Base-by-base conservation (phyloP, 2,113 vertebrate species). In the Periophthalmodon schlosseri region DNA sequence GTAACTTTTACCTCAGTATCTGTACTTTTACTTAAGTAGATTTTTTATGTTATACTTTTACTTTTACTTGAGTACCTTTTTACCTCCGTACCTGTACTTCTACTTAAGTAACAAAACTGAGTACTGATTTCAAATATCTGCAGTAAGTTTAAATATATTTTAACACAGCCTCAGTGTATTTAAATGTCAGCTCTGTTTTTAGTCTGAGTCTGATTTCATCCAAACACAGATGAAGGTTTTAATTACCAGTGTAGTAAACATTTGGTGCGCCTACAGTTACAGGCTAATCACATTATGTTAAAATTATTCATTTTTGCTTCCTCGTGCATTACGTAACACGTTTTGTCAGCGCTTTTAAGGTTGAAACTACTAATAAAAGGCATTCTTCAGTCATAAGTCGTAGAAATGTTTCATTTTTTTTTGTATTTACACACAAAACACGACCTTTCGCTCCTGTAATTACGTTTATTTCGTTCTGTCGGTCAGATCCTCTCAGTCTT, bases 61-160 rank as follows among this genome's bases (percentile, higher is more conserved):
- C 28, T 28, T 28, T 28, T 28, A 28, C 28, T 28, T 28, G 28
- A 28, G 28, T 28, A 28, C 1, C 28, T 28, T 28, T 28, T 28
- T 28, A 28, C 28, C 28, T 28, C 28, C 1, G 28, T 28, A 28
- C 28, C 3, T 28, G 28, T 28, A 28, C 28, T 28, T 28, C 3
- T 28, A 28, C 28, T 28, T 28, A 28, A n/a, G n/a, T n/a, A n/a
- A 28, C 28, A 28, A 28, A 28, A 28, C 28, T 28, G 28, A 28
- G n/a, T n/a, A n/a, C n/a, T n/a, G n/a, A 98, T 97, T 97, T 98
- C 97, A 96, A 93, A 95, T 95, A 98, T 96, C 95, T 95, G 93
- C 96, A 95, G 96, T 96, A 96, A 96, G 96, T 93, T 95, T 96
- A 96, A 96, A 98, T 95, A 94, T 92, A 94, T 94, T 91, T 91